Evolutionary conservation across 2,888 invertebrate genomes (phyloP).

Genomic region (Drosophila flavopinicola): DNA sequence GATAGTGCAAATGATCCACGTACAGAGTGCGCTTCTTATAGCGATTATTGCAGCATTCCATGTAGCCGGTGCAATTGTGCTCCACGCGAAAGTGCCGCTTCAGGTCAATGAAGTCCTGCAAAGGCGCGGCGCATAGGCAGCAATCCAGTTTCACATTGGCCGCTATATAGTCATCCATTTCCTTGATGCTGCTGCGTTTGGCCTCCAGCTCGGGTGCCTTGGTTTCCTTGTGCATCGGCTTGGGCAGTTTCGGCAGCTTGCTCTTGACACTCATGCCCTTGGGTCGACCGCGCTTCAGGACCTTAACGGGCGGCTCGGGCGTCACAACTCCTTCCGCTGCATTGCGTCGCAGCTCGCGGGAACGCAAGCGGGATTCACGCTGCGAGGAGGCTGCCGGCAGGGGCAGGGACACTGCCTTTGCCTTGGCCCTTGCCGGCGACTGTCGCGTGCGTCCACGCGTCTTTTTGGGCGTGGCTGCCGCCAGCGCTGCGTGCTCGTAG

Average conservation of each 20-base stretch:
- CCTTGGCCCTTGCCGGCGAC: constrained; percentile 14
- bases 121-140: constrained; percentile 59
- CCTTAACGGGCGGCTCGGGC: background rate
- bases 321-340: constrained; percentile 5
- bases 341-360: constrained; percentile 57
- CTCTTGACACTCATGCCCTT: constrained; percentile 28
- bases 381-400: constrained; percentile 13
- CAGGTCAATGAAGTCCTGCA: constrained; percentile 61
- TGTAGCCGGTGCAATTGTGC: constrained; percentile 70
- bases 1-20: constrained; percentile 75
- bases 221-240: background rate
- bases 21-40: constrained; percentile 72
- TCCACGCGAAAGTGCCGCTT: constrained; percentile 69
- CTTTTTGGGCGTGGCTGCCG: constrained; percentile 7
- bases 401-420: background rate
- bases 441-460: constrained; percentile 36
- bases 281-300: constrained; percentile 60
- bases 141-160: constrained; percentile 70
- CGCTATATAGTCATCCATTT: constrained; percentile 74
- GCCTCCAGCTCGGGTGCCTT: constrained; percentile 46
- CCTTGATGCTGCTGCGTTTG: constrained; percentile 66
- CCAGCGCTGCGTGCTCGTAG: background rate
- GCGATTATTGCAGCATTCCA: constrained; percentile 76
- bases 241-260: constrained; percentile 4
- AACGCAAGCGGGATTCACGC: constrained; percentile 55